phyloP scores from a whole-genome alignment of 2,113 vertebrate species.

The Anolis sagrei region DNA sequence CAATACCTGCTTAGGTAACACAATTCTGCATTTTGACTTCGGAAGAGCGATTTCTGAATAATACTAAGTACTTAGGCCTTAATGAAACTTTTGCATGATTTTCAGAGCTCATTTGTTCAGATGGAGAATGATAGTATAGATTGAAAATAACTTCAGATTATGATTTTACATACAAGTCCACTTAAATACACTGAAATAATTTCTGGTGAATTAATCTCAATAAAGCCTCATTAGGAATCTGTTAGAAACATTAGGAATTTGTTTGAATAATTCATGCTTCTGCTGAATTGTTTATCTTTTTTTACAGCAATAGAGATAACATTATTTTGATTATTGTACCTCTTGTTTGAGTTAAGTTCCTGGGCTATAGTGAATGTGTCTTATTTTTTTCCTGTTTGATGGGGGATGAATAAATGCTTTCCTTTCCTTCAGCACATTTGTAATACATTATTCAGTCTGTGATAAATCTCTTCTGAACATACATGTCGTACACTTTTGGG shows the following conservation, averaged over 20 bases:
- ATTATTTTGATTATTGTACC: neutral
- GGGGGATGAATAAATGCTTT: constrained; percentile 47
- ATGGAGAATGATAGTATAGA: no score
- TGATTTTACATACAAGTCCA: neutral
- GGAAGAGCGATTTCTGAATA: neutral
- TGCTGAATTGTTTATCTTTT: neutral
- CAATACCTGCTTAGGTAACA: neutral
- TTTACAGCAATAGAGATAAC: neutral
- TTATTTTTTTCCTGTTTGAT: neutral
- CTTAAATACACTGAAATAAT: neutral
- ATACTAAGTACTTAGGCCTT: neutral
- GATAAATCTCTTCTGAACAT: constrained; percentile 59
- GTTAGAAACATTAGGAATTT: no score
- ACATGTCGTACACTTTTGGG: constrained; percentile 22
- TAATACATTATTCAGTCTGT: constrained; percentile 42
- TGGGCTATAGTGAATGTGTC: no score
- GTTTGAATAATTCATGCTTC: neutral
- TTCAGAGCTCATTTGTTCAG: neutral
- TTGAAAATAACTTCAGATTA: neutral
- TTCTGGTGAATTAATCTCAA: no score
- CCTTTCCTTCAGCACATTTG: constrained; percentile 70
- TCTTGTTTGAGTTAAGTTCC: neutral
- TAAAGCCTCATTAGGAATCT: no score
- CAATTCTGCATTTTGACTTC: neutral
- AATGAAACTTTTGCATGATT: fast-evolving